phyloP scores from a whole-genome alignment of 2,797 vertebrate genomes.

The Cyclopterus lumpus region DNA sequence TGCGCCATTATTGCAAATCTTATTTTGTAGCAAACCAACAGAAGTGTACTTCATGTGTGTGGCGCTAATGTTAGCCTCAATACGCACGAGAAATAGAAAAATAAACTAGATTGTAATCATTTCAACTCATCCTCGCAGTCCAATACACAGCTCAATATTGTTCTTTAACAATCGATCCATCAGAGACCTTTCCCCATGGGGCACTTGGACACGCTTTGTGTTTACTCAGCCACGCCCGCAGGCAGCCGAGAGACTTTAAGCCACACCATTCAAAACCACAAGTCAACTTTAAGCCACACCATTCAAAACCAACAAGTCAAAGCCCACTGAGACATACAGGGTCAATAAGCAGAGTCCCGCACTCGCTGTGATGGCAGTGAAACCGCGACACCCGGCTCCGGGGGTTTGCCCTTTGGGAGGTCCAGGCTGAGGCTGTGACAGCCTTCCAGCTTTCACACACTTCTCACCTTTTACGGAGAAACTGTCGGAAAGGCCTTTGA shows the following conservation, averaged over 20 bases:
- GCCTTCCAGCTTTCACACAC: conserved; percentile 66
- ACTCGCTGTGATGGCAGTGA: conserved; percentile 37
- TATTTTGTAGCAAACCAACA: not conserved
- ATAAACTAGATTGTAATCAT: conserved; percentile 6
- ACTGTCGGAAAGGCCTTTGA: conserved; percentile 36
- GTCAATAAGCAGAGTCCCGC: conserved; percentile 59
- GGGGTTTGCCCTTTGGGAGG: conserved; percentile 64
- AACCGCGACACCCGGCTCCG: conserved; percentile 18
- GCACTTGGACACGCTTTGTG: conserved; percentile 27
- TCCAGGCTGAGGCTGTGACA: conserved; percentile 59
- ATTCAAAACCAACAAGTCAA: conserved; percentile 54
- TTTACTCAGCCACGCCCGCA: conserved; percentile 50
- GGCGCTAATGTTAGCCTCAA: not conserved
- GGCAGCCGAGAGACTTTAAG: conserved; percentile 39
- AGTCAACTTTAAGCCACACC: conserved; percentile 46
- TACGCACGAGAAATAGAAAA: not conserved
- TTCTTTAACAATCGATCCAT: conserved; percentile 39
- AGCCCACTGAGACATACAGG: conserved; percentile 50
- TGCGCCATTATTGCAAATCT: not conserved
- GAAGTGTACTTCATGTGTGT: not conserved
- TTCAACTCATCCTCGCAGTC: not conserved
- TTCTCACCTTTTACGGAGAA: conserved; percentile 69
- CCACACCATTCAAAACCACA: conserved; percentile 53
- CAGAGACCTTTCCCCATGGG: conserved; percentile 11
- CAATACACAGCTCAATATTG: conserved; percentile 37